Percentiles rank a stretch among this genome's conserved stretches.
Evolutionary conservation across 53 echinoderm and acorn worm genomes (phyloP).

Genomic region (Patiria pectinifera): DNA sequence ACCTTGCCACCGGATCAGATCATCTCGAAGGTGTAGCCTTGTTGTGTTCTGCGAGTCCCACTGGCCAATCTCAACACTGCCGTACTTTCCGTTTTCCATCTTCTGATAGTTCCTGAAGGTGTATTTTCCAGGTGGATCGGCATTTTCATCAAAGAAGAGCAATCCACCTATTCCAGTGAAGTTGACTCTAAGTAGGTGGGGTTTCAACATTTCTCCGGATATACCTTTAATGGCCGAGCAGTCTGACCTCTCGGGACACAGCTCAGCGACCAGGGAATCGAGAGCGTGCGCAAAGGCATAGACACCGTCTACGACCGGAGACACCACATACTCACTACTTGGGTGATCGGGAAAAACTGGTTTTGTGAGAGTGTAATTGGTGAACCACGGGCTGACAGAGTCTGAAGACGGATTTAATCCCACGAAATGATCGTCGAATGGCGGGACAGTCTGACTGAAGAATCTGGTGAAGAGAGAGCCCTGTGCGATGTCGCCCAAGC

Average conservation of each 20-base stretch:
- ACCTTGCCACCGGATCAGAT: conserved; percentile 47
- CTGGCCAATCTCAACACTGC: conserved; percentile 30
- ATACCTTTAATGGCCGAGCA: neutral
- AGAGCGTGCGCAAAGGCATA: conserved; percentile 85
- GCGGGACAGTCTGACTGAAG: conserved; percentile 23
- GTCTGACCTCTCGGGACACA: neutral
- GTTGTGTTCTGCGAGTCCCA: conserved; percentile 59
- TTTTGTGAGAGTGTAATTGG: conserved; percentile 9
- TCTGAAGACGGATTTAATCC: conserved; percentile 20
- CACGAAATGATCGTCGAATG: conserved; percentile 24
- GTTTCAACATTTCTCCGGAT: neutral
- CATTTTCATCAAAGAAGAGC: conserved; percentile 58
- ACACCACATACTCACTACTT: conserved; percentile 47
- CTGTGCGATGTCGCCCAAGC: conserved; percentile 45
- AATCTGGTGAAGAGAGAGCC: conserved; percentile 60
- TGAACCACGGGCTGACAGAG: conserved; percentile 56
- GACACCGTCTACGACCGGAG: conserved; percentile 72
- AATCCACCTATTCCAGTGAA: conserved; percentile 42
- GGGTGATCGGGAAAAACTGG: conserved; percentile 19
- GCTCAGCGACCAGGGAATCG: conserved; percentile 29
- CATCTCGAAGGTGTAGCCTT: conserved; percentile 17
- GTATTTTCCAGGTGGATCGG: conserved; percentile 63
- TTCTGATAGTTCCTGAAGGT: conserved; percentile 48
- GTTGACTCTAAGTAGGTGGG: conserved; percentile 21
- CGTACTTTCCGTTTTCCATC: conserved; percentile 14